Evolutionary conservation across 2,797 vertebrate genomes (phyloP).

Genomic region (Pelobates cultripes): DNA sequence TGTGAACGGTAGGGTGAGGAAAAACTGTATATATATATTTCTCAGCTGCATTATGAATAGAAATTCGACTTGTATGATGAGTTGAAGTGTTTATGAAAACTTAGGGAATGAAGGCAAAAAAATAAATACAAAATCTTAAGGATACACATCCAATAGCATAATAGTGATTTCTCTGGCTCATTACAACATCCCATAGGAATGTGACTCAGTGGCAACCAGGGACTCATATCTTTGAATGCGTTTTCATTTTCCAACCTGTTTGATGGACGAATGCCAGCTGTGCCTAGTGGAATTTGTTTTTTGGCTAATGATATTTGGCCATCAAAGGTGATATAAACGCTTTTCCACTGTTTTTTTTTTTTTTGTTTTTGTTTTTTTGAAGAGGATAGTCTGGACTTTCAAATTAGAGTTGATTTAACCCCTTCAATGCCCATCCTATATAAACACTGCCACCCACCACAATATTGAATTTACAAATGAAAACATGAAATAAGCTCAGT

Average conservation of each 20-base stretch:
- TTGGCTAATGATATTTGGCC: conserved; percentile 52
- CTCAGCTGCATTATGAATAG: conserved; percentile 65
- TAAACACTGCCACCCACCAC: too few relatives aligned
- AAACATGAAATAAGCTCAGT: too few relatives aligned
- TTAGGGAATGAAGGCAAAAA: conserved; percentile 60
- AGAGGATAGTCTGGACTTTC: not conserved
- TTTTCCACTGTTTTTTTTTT: conserved; percentile 1
- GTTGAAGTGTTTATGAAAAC: conserved; percentile 74
- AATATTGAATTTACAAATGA: too few relatives aligned
- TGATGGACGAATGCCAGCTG: conserved; percentile 61
- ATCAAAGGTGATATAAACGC: conserved; percentile 55
- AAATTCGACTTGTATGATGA: conserved; percentile 71
- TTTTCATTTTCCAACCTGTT: conserved; percentile 65
- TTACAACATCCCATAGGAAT: conserved; percentile 66
- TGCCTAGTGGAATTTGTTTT: conserved; percentile 56
- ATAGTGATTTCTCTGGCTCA: conserved; percentile 33
- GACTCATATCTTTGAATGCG: conserved; percentile 64
- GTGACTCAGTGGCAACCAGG: conserved; percentile 52
- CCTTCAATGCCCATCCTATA: too few relatives aligned
- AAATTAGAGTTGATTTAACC: not conserved
- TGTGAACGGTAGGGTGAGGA: conserved; percentile 48
- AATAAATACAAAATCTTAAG: conserved; percentile 11
- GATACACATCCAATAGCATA: conserved; percentile 51
- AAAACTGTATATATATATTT: conserved; percentile 42
- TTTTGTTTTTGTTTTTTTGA: not conserved